Evolutionary conservation across 2,797 vertebrate species (phyloP), one percentile per base, ranked within the genome.

Genomic region (Champsocephalus esox): DNA sequence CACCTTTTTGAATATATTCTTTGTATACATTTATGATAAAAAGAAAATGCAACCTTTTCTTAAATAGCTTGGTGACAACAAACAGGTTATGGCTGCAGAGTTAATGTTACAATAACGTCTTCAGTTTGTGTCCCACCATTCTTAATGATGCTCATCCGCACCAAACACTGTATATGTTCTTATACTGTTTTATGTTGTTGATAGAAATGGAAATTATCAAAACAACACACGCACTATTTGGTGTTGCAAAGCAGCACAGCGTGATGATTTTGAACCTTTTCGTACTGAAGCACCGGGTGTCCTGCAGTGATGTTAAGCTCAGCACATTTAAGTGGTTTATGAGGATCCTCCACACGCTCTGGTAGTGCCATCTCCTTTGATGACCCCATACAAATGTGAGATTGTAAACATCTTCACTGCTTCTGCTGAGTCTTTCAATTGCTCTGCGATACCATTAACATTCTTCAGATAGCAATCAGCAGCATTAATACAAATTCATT

Each of bases 401-500:
- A 45, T 5, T 74, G 44, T 73, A 71, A 73, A 74, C 50, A 48
- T 82, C 60, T 72, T 77, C 52, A 61, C 44, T 61, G 38, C 50
- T 17, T 48, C 55, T 66, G 48, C 54, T 34, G n/a, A 54, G 54
- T 51, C 49, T 70, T 66, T 65, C 41, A 83, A 73, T 71, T 71
- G 52, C 55, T 73, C 72, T 66, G 16, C 45, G 21, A 80, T 62
- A 55, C 17, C 16, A 73, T 82, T 75, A 14, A 80, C 32, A 77
- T 60, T 50, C 11, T 73, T 43, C 32, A 65, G 66, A 84, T 75
- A 60, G 52, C 66, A 80, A 85, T 89, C 81, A 80, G 69, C 73
- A 48, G 41, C 13, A 65, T 83, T 87, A 28, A 45, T 69, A 13
- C 9, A 0, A 8, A 3, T 12, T 46, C 46, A 69, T 77, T 83